phyloP scores from a whole-genome alignment of 2,888 invertebrate genomes.

The Cryptops parisi region DNA sequence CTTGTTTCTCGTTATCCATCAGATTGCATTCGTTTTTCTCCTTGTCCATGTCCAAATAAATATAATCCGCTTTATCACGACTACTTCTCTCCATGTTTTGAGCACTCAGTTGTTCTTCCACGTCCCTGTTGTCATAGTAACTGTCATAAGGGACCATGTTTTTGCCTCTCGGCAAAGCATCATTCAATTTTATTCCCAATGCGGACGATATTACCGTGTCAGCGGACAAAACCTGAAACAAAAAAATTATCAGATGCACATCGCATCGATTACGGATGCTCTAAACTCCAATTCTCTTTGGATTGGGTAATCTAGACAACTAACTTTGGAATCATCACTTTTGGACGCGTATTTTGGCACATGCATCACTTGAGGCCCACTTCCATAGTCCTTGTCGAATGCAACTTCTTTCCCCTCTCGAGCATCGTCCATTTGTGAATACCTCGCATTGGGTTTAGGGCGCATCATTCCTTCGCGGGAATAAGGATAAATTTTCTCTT shows the following conservation, averaged over 20 bases:
- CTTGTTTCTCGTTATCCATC: conserved; percentile 26
- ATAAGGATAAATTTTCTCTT: conserved; percentile 11
- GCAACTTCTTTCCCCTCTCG: too few relatives aligned
- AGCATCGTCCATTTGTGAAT: too few relatives aligned
- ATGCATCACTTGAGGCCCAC: too few relatives aligned
- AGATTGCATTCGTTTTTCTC: background rate
- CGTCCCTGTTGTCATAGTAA: conserved; percentile 14
- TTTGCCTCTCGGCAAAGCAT: too few relatives aligned
- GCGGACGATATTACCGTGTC: too few relatives aligned
- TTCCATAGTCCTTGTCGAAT: too few relatives aligned
- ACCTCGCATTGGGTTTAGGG: too few relatives aligned
- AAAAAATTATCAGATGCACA: too few relatives aligned
- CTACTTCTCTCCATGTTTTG: conserved; percentile 48
- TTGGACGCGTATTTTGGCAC: conserved; percentile 11
- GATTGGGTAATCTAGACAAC: conserved; percentile 2
- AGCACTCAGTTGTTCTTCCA: conserved; percentile 18
- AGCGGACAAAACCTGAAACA: too few relatives aligned
- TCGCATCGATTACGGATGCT: background rate
- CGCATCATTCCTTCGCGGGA: too few relatives aligned
- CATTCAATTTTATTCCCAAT: background rate
- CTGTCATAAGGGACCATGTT: conserved; percentile 5
- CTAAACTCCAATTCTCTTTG: conserved; percentile 1
- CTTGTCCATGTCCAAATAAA: conserved; percentile 62
- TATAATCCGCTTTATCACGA: conserved; percentile 39
- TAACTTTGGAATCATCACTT: too few relatives aligned